Conservation (phyloP, 2,888 invertebrate genomes). For the Drosophila pseudotalamancana region DNA sequence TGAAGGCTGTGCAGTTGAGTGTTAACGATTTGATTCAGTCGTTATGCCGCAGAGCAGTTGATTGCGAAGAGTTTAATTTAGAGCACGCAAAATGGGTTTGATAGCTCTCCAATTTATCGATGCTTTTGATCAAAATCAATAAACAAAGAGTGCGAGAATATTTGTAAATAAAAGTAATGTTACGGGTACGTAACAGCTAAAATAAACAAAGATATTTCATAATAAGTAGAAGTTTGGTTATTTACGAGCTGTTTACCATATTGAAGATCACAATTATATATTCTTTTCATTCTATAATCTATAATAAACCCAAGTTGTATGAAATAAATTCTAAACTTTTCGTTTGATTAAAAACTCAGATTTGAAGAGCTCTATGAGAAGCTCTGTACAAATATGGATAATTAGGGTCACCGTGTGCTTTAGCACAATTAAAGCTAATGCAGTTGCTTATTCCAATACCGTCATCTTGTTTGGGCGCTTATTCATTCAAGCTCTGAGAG, state of each 20-base stretch:
- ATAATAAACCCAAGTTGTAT: too few relatives aligned
- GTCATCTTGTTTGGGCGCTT: slow-evolving; percentile 48
- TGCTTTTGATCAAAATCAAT: background rate
- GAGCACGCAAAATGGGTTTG: slow-evolving; percentile 19
- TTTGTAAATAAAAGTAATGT: too few relatives aligned
- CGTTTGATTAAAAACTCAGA: too few relatives aligned
- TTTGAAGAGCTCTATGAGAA: too few relatives aligned
- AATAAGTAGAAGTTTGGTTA: too few relatives aligned
- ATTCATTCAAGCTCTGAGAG: slow-evolving; percentile 31
- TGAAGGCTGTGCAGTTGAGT: slow-evolving; percentile 47
- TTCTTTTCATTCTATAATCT: too few relatives aligned
- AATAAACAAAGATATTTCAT: too few relatives aligned
- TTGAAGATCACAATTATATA: too few relatives aligned
- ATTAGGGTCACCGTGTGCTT: background rate
- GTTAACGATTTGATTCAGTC: slow-evolving; percentile 66
- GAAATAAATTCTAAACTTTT: too few relatives aligned
- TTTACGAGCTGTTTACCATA: too few relatives aligned
- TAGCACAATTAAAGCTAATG: slow-evolving; percentile 53
- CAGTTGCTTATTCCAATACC: slow-evolving; percentile 57
- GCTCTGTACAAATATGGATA: too few relatives aligned
- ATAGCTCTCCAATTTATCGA: slow-evolving; percentile 15
- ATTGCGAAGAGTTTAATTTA: slow-evolving; percentile 27
- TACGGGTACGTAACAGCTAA: too few relatives aligned
- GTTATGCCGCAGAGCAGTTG: slow-evolving; percentile 15
- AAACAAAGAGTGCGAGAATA: background rate